A percentile compares a stretch with the other conserved stretches of the same genome.
Evolutionary conservation across 37 sponge, comb jelly and placozoan species (phyloP).

Genomic region (Theonella swinhoei): DNA sequence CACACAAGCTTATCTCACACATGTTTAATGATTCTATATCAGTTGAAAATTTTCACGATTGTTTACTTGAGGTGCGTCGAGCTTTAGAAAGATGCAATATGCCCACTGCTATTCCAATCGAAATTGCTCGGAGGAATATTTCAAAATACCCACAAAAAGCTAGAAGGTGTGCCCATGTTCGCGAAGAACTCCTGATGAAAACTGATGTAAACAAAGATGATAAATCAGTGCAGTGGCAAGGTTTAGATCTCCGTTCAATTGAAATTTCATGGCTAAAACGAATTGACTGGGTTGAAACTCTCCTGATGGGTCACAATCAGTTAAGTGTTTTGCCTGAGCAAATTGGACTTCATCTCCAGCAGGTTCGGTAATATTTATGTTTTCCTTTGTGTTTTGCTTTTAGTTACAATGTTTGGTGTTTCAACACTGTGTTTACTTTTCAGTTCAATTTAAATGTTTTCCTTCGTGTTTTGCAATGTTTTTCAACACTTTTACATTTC

Average conservation of each 20-base stretch:
- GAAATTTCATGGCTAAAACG: conserved; percentile 31
- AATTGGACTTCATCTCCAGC: conserved; percentile 33
- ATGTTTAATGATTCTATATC: background rate
- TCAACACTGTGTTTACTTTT: too few relatives aligned
- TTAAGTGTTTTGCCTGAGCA: conserved; percentile 41
- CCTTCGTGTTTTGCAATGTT: too few relatives aligned
- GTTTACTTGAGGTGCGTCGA: background rate
- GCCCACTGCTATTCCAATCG: conserved; percentile 27
- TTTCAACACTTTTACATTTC: background rate
- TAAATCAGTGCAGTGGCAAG: conserved; percentile 48
- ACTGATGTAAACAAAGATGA: conserved; percentile 48
- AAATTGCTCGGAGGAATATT: conserved; percentile 33
- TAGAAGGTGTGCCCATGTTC: background rate
- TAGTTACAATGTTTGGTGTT: background rate
- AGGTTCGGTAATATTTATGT: background rate
- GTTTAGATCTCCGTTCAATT: conserved; percentile 37
- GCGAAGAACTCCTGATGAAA: conserved; percentile 53
- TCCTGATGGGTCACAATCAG: conserved; percentile 43
- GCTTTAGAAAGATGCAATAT: background rate
- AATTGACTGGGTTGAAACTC: conserved; percentile 33
- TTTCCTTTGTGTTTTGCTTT: background rate
- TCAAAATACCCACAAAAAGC: background rate
- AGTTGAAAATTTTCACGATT: background rate
- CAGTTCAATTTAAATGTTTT: too few relatives aligned
- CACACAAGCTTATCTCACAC: background rate